Evolutionary conservation across 2,888 invertebrate genomes (phyloP), one percentile per base, ranked within the genome.

Genomic region (Synergus umbraculus): DNA sequence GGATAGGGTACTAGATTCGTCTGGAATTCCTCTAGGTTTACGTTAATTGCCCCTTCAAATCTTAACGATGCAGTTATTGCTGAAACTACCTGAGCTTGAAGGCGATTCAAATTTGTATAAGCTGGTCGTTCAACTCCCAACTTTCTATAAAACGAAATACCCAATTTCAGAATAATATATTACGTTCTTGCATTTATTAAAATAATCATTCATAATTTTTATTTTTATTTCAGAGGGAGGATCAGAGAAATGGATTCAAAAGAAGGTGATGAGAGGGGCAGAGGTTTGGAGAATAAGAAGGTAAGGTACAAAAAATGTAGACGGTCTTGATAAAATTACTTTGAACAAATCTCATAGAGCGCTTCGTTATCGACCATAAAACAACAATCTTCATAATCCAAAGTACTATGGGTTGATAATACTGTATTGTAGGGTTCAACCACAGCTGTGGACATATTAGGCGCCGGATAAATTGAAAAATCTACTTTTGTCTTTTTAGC

Each of bases 361-460:
- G 97, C 97, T 92, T 97, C 97, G 90, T 97, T 97, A 93, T 97
- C 97, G 84, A 97, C 97, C 98, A 98, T 98, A 93, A 98, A 98
- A 76, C 98, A 98, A 93, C 98, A 98, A 94, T 98, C 98, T 0
- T 97, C 97, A 93, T 98, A 98, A 93, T 98, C 98, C 88, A 96
- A 92, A 81, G 98, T 98, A 79, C 98, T 98, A 94, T 98, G 98
- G 82, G 98, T 98, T 90, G 98, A 98, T 89, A 98, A 94, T 91
- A 98, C 98, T 0, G 98, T 98, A 94, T 98, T 98, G 95, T 98
- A 98, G 43, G 98, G 98, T 92, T 98, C 98, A 15, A 98, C 98
- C 65, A 97, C 97, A 81, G 97, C 97, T 54, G 97, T 97, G 85
- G 97, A 97, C 63, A 97, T 96, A 92, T 96, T 96, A 10, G 98